A percentile compares a stretch with the other conserved stretches of the same genome.
phyloP scores from a whole-genome alignment of 1,140 invertebrate genomes.

The Eriocheir sinensis region DNA sequence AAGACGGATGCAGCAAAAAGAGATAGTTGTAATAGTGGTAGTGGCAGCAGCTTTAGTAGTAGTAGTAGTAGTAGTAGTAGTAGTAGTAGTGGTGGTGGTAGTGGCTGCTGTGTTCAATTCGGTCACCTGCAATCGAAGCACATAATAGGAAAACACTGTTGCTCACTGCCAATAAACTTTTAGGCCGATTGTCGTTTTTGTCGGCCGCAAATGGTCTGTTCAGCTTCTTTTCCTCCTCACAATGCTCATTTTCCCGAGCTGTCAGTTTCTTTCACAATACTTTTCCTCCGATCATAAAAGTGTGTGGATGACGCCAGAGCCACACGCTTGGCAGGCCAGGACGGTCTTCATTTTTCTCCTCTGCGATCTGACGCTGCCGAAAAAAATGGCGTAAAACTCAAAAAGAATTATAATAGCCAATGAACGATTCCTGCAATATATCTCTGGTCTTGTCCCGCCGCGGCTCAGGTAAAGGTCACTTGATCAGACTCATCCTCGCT shows the following conservation, averaged over 20 bases:
- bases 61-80: not conserved
- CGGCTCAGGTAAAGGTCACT: not conserved
- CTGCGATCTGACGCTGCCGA: not conserved
- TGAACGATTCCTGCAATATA: not conserved
- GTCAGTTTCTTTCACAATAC: slow-evolving; percentile 61
- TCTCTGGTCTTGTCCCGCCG: not conserved
- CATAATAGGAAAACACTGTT: slow-evolving; percentile 19
- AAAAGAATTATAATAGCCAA: slow-evolving; percentile 25
- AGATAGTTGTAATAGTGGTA: not conserved
- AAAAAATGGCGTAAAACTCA: not conserved
- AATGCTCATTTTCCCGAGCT: slow-evolving; percentile 36
- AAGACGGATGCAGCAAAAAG: not conserved
- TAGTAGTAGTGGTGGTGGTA: not conserved
- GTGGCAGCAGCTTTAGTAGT: not conserved
- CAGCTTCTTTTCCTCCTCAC: slow-evolving; percentile 31
- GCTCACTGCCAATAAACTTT: slow-evolving; percentile 36
- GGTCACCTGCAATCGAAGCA: not conserved
- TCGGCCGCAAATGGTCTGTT: slow-evolving; percentile 45
- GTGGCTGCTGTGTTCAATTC: not conserved
- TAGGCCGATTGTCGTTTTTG: slow-evolving; percentile 41
- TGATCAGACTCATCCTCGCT: not conserved
- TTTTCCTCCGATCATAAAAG: slow-evolving; percentile 48
- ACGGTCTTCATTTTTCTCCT: slow-evolving; percentile 19
- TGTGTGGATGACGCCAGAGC: slow-evolving; percentile 49
- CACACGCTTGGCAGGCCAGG: slow-evolving; percentile 35